Base-by-base conservation (phyloP, 35 echinoderm and acorn worm genomes). In the Ptychodera flava region DNA sequence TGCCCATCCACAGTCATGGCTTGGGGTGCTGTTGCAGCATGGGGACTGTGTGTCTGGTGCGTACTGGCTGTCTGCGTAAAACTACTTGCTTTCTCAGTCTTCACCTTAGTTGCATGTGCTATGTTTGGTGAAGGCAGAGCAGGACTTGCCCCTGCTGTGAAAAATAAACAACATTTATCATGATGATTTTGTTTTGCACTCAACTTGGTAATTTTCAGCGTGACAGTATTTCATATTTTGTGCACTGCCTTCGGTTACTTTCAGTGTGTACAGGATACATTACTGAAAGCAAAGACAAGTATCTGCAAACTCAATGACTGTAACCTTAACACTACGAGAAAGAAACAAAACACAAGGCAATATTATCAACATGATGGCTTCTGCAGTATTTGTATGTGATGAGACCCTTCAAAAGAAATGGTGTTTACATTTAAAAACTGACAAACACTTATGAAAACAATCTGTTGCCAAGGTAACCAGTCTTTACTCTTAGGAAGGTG, bases 61-160 rank as follows among this genome's bases (percentile, higher is more conserved):
- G 45, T 64, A 64, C 22, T 64, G 22, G 45, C 45, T 64, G 45
- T 64, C 45, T 64, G 45, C 27, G 82, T 83, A 30, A 83, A 83
- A 36, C 37, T 83, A 28, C 33, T 35, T 1, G 33, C 82, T 30
- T 83, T 83, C 35, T 83, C 82, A 36, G 82, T 83, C n/a, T 83
- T 83, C 30, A 37, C 82, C 29, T 83, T 83, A 35, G 34, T 92
- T 78, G 52, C 84, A 16, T 82, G 53, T 1, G 88, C 85, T 64
- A 99, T 82, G 84, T 88, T 99, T 27, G 88, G 94, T 15, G 91
- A 93, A 2, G 90, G 92, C 33, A 94, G 83, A 33, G 91, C 78
- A 16, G 94, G 94, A 77, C 96, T 92, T 16, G 85, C 36, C 16
- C 93, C 90, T 94, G 79, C 0, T 78, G 16, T 45, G 0, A 77